Evolutionary conservation across 1,140 invertebrate species (phyloP).

Genomic region (Drosophila rufa): DNA sequence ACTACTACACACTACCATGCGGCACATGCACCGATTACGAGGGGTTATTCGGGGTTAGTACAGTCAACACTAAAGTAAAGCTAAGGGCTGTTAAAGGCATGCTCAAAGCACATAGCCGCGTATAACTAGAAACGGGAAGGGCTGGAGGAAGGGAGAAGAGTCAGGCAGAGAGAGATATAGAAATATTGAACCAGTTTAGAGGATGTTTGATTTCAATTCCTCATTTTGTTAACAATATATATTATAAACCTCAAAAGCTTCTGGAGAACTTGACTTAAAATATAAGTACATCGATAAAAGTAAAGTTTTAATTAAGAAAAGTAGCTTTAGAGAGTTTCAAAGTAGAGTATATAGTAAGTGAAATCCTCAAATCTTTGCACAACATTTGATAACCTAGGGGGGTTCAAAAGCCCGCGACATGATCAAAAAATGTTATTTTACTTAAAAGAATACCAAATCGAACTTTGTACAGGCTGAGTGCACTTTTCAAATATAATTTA

Average conservation of each 20-base stretch:
- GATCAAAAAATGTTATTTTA: not conserved
- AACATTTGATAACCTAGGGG: too few relatives aligned
- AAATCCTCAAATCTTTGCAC: not conserved
- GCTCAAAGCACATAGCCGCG: not conserved
- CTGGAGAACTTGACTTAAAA: not conserved
- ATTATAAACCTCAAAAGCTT: not conserved
- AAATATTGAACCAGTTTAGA: not conserved
- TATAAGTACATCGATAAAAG: too few relatives aligned
- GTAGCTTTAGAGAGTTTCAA: not conserved
- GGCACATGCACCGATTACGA: constrained; percentile 16
- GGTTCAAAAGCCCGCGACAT: not conserved
- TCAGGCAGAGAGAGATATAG: not conserved
- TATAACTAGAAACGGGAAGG: not conserved
- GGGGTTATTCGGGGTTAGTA: constrained; percentile 25
- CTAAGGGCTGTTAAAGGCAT: not conserved
- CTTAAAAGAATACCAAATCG: not conserved
- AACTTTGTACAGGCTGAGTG: too few relatives aligned
- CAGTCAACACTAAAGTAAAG: constrained; percentile 17
- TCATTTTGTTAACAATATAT: too few relatives aligned
- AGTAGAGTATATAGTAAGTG: not conserved
- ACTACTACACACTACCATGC: constrained; percentile 17
- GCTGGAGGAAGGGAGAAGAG: not conserved
- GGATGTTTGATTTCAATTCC: too few relatives aligned
- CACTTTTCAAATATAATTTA: not conserved
- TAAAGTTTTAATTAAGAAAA: not conserved